phyloP scores from a whole-genome alignment of 2,113 vertebrate genomes.

The Dasyornis broadbenti region DNA sequence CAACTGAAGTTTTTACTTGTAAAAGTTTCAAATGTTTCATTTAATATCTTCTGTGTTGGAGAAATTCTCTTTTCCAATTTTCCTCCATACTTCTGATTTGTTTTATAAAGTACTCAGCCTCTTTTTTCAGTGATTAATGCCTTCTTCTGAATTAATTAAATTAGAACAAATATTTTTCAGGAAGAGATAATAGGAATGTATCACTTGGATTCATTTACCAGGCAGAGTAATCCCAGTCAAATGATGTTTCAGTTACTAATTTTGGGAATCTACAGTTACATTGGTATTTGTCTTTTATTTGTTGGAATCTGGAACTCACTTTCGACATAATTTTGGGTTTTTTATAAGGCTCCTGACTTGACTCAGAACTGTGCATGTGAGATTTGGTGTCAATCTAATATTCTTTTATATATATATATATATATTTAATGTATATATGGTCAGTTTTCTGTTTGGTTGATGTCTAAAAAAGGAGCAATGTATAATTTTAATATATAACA shows the following conservation, averaged over 20 bases:
- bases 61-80: not conserved
- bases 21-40: not conserved
- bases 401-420: too few relatives aligned
- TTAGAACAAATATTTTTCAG: conserved; percentile 1
- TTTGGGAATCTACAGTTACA: not conserved
- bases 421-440: too few relatives aligned
- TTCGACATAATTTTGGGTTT: not conserved
- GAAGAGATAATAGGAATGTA: not conserved
- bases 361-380: not conserved
- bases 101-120: not conserved
- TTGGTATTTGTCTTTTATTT: not conserved
- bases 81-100: not conserved
- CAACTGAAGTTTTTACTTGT: not conserved
- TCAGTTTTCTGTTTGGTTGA: not conserved
- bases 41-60: not conserved
- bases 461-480: not conserved
- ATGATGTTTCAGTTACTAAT: not conserved
- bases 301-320: not conserved
- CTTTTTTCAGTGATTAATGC: not conserved
- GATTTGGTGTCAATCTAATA: not conserved
- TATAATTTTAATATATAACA: not conserved
- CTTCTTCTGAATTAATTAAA: not conserved
- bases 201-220: not conserved
- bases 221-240: not conserved
- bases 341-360: not conserved